phyloP scores from a whole-genome alignment of 2,113 vertebrate genomes.

The Labeo catla region DNA sequence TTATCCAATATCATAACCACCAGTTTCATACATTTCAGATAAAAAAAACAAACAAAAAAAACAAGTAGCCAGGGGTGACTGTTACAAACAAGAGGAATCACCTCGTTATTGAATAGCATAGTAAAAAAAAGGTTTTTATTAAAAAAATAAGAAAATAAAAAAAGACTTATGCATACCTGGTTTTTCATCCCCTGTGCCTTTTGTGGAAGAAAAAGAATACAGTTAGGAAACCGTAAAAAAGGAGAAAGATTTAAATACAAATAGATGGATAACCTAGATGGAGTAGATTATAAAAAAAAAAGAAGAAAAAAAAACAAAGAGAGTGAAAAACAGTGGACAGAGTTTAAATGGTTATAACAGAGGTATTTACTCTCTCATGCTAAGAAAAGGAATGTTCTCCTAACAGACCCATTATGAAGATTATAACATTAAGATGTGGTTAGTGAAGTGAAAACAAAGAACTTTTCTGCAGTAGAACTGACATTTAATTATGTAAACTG shows the following conservation, averaged over 20 bases:
- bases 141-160: too few relatives aligned
- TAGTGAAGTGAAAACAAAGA: background rate
- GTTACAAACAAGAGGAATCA: background rate
- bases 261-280: background rate
- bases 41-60: too few relatives aligned
- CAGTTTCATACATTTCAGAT: background rate
- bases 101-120: background rate
- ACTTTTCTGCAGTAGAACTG: background rate
- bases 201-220: background rate
- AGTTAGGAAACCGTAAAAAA: too few relatives aligned
- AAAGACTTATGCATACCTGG: too few relatives aligned
- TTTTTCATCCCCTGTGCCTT: too few relatives aligned
- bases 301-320: too few relatives aligned
- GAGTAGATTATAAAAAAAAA: background rate
- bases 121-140: background rate
- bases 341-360: background rate
- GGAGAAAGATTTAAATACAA: background rate
- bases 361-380: background rate
- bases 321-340: too few relatives aligned
- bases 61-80: background rate
- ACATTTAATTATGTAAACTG: background rate
- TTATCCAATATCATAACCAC: background rate
- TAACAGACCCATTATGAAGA: background rate
- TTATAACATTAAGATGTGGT: background rate
- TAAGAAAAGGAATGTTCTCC: background rate